Percentiles rank a stretch among this genome's conserved stretches.
These are phyloP conservation scores for Rhinopomastus cyanomelas DNA, from an alignment of 2,113 vertebrate species.

Conservation along the genomic window DNA sequence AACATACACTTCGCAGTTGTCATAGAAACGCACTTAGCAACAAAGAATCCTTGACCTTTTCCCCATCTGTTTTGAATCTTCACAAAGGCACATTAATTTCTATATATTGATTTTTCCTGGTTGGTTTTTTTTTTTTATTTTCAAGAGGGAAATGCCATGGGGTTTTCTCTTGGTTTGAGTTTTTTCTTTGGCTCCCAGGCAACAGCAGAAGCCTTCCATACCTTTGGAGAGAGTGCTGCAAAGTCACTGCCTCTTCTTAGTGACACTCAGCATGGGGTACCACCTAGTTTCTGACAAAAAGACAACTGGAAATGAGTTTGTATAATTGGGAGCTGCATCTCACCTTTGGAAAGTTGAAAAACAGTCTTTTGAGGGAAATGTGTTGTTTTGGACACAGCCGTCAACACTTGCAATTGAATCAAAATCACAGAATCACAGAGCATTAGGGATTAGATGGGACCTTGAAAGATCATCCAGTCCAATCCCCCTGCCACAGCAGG, in stretches of 20 bases:
- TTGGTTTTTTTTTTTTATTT: accelerated
- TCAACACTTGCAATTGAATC: background rate
- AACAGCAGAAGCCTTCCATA: background rate
- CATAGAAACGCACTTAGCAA: slow-evolving; percentile 80
- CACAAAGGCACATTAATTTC: slow-evolving; percentile 74
- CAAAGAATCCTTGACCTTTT: slow-evolving; percentile 81
- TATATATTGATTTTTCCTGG: slow-evolving; percentile 57
- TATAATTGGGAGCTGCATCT: background rate
- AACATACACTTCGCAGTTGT: slow-evolving; percentile 69
- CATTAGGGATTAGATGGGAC: no score
- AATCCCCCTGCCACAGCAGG: no score
- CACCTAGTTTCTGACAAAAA: background rate
- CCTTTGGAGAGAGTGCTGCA: background rate
- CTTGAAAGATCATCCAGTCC: no score
- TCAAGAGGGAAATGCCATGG: background rate
- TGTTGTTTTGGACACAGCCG: background rate
- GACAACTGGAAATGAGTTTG: background rate
- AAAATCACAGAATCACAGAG: no score
- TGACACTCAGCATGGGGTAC: background rate
- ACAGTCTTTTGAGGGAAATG: background rate
- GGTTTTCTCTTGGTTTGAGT: no score
- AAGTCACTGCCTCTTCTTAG: background rate
- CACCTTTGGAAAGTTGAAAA: background rate
- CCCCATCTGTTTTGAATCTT: slow-evolving; percentile 78
- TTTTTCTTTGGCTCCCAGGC: background rate